Percentiles rank a stretch among this genome's conserved stretches.
Evolutionary conservation across 53 echinoderm and acorn worm species (phyloP).

Genomic region (Luidia sarsii): DNA sequence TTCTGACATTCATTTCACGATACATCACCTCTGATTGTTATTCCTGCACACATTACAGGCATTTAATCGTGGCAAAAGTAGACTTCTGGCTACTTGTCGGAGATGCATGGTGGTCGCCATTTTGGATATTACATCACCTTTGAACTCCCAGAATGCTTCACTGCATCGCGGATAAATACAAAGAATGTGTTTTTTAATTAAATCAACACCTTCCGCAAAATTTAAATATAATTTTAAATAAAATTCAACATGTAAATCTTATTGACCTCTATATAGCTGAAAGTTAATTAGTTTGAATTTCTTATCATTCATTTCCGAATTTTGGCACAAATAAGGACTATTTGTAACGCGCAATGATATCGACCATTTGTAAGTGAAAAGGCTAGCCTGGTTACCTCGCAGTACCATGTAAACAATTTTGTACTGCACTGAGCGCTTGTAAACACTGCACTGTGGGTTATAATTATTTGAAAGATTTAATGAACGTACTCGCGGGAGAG

Average conservation of each 20-base stretch:
- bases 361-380: not conserved
- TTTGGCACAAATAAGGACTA: too few species aligned
- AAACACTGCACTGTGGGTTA: too few species aligned
- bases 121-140: constrained; percentile 61
- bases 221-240: too few species aligned
- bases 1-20: too few species aligned
- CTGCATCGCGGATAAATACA: constrained; percentile 39
- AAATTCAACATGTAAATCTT: too few species aligned
- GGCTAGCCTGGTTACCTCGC: constrained; percentile 13
- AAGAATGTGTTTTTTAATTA: not conserved
- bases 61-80: constrained; percentile 43
- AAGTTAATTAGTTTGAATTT: too few species aligned
- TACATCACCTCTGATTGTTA: constrained; percentile 42
- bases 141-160: constrained; percentile 47
- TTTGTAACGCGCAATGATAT: constrained; percentile 1
- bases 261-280: too few species aligned
- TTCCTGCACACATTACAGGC: not conserved
- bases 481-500: too few species aligned
- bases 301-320: too few species aligned
- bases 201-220: too few species aligned
- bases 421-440: too few species aligned
- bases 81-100: constrained; percentile 20
- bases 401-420: constrained; percentile 13
- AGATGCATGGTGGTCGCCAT: constrained; percentile 74
- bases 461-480: too few species aligned